Evolutionary conservation across 1,140 invertebrate species (phyloP).

Genomic region (Dreissena polymorpha): DNA sequence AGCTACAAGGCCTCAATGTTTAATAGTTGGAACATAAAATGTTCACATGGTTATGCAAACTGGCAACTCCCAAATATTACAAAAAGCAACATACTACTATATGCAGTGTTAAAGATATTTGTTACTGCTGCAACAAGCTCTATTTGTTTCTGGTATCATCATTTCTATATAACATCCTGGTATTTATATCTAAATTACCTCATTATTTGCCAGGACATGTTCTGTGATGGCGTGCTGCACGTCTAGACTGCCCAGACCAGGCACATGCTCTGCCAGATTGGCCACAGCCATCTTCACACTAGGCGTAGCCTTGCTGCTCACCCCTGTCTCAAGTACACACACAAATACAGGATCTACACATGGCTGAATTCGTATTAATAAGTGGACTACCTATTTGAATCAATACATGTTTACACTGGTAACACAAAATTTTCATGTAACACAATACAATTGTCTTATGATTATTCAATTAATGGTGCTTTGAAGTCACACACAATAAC

Average conservation of each 20-base stretch:
- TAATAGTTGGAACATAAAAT: background rate
- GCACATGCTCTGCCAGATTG: constrained; percentile 27
- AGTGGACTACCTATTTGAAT: background rate
- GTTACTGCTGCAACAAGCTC: background rate
- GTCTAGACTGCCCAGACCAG: constrained; percentile 13
- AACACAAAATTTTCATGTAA: background rate
- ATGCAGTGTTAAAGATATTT: background rate
- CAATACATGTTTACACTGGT: background rate
- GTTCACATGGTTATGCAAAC: background rate
- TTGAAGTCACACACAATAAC: background rate
- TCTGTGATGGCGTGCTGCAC: constrained; percentile 33
- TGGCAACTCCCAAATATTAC: too few species aligned
- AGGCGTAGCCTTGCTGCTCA: constrained; percentile 35
- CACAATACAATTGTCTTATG: background rate
- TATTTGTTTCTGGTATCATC: background rate
- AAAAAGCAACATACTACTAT: background rate
- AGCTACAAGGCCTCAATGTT: background rate
- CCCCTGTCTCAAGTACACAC: constrained; percentile 20
- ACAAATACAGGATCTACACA: background rate
- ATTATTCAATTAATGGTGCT: too few species aligned
- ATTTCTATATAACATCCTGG: background rate
- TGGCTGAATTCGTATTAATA: background rate
- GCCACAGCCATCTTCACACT: constrained; percentile 21
- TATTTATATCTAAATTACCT: constrained; percentile 10
- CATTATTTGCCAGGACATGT: constrained; percentile 2